A percentile compares a stretch with the other conserved stretches of the same genome.
These are phyloP conservation scores for Hypomecis punctinalis DNA, from an alignment of 2,888 invertebrate species.

Conservation along the genomic window DNA sequence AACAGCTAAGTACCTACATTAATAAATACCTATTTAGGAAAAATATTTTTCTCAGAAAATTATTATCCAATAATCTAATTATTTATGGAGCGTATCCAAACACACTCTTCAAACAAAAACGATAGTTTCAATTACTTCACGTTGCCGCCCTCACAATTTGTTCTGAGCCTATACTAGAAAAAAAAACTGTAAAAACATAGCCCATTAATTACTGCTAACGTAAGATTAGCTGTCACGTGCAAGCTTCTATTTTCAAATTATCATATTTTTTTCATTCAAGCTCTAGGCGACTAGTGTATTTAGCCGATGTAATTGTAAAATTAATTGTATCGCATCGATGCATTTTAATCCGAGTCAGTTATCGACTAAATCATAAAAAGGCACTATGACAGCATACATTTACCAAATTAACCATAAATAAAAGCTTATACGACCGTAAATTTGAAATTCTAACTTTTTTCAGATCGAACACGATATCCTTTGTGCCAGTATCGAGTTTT, in stretches of 20 bases:
- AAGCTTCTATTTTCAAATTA: slow-evolving; percentile 36
- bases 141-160: slow-evolving; percentile 47
- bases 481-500: slow-evolving; percentile 36
- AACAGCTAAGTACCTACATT: too few species aligned
- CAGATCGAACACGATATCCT: slow-evolving; percentile 26
- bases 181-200: slow-evolving; percentile 35
- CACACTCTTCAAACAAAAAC: slow-evolving; percentile 41
- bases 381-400: slow-evolving; percentile 17
- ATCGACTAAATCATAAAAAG: slow-evolving; percentile 23
- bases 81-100: slow-evolving; percentile 40
- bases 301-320: neutral
- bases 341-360: slow-evolving; percentile 17
- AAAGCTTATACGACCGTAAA: slow-evolving; percentile 19
- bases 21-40: too few species aligned
- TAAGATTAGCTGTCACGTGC: slow-evolving; percentile 37
- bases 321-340: slow-evolving; percentile 35
- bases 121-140: slow-evolving; percentile 44
- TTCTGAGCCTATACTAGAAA: slow-evolving; percentile 35
- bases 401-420: slow-evolving; percentile 23
- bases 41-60: slow-evolving; percentile 35
- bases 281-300: neutral
- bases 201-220: slow-evolving; percentile 38
- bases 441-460: slow-evolving; percentile 40
- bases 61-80: slow-evolving; percentile 46
- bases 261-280: neutral